Percentiles rank a stretch among this genome's conserved stretches.
Conservation (phyloP, 2,113 vertebrate species). For the Eulacestoma nigropectus region DNA sequence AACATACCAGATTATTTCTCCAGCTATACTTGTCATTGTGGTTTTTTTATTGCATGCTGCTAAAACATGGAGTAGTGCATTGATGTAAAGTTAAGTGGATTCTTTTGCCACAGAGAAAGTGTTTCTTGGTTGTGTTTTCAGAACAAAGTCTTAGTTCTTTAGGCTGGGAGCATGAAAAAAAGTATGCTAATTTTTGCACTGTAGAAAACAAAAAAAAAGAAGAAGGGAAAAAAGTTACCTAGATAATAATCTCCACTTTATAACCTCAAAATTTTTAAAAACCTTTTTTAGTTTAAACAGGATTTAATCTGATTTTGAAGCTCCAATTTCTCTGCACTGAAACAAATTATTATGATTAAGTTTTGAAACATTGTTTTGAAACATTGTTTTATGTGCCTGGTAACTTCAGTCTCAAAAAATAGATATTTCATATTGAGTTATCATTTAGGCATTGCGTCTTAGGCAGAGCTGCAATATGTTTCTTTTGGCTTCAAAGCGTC, state of each 20-base stretch:
- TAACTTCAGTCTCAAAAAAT: neutral
- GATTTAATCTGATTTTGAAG: slow-evolving; percentile 52
- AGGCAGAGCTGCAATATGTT: neutral
- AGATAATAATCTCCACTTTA: slow-evolving; percentile 42
- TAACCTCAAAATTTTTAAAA: slow-evolving; percentile 1
- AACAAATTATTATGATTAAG: slow-evolving; percentile 44
- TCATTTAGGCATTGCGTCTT: neutral
- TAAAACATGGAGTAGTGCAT: slow-evolving; percentile 8
- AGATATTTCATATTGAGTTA: neutral
- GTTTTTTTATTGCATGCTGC: slow-evolving; percentile 31
- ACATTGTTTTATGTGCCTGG: slow-evolving; percentile 9
- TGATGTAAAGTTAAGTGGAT: slow-evolving; percentile 1
- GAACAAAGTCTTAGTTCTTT: slow-evolving; percentile 37
- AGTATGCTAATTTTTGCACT: neutral
- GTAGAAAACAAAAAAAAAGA: neutral
- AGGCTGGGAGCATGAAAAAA: slow-evolving; percentile 32
- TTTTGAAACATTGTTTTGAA: slow-evolving; percentile 47
- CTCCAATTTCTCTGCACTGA: slow-evolving; percentile 42
- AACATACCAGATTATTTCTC: slow-evolving; percentile 16
- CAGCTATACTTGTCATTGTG: slow-evolving; percentile 13
- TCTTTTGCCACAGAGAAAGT: neutral
- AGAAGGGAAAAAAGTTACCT: neutral
- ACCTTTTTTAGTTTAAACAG: slow-evolving; percentile 35
- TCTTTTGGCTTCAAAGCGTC: neutral
- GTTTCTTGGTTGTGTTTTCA: slow-evolving; percentile 36